These are phyloP conservation scores for Botia kubotai DNA, from an alignment of 2,797 vertebrate species.

Conservation along the genomic window DNA sequence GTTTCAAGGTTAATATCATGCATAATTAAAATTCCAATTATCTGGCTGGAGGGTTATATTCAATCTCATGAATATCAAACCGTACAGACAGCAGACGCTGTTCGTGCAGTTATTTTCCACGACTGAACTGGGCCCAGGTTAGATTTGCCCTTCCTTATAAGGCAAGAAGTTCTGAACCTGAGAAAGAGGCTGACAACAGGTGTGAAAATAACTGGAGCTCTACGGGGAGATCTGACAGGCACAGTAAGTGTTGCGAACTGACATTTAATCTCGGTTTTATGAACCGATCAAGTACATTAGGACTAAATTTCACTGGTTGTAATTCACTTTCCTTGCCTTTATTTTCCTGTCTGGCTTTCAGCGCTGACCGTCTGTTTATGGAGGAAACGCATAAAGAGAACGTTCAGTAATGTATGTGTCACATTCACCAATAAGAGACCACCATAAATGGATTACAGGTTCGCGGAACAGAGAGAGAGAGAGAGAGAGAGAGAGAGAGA, in stretches of 20 bases:
- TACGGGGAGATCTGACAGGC: background rate
- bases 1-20: conserved; percentile 54
- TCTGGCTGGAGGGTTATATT: conserved; percentile 47
- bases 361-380: background rate
- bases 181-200: conserved; percentile 21
- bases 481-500: background rate
- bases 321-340: background rate
- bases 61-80: conserved; percentile 51
- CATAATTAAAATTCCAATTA: conserved; percentile 54
- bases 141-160: conserved; percentile 28
- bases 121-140: background rate
- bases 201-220: conserved; percentile 33
- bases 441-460: background rate
- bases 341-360: too few species aligned
- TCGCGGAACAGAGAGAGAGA: background rate
- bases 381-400: background rate
- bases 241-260: background rate
- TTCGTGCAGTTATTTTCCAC: background rate
- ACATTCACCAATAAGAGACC: background rate
- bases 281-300: conserved; percentile 12
- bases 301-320: background rate
- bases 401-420: background rate
- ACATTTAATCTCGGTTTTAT: conserved; percentile 25
- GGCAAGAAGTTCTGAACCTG: conserved; percentile 32
- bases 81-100: conserved; percentile 15